These are phyloP conservation scores for Oryctolagus cuniculus DNA, from an alignment of 2,113 vertebrate species.

Conservation along the genomic window DNA sequence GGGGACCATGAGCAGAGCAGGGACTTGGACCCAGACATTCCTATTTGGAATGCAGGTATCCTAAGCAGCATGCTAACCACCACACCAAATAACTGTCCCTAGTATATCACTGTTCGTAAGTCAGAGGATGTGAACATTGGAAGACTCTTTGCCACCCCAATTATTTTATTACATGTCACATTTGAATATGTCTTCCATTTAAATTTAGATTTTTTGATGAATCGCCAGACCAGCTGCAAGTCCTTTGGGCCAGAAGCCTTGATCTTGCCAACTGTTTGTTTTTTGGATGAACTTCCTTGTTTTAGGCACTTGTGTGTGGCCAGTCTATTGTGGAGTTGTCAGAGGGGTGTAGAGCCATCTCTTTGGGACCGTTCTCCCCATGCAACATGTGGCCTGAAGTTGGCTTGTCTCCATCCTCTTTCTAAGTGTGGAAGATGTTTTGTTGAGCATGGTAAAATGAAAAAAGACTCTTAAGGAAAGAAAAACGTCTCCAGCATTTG, in stretches of 20 bases:
- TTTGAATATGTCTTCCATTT: slow-evolving; percentile 75
- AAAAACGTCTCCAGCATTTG: slow-evolving; percentile 18
- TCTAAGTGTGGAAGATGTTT: slow-evolving; percentile 69
- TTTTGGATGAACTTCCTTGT: slow-evolving; percentile 78
- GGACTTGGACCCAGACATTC: no score
- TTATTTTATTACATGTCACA: slow-evolving; percentile 75
- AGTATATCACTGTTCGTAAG: background rate
- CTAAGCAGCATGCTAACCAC: no score
- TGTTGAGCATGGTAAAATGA: slow-evolving; percentile 58
- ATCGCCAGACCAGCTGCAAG: slow-evolving; percentile 80
- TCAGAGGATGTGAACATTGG: slow-evolving; percentile 22
- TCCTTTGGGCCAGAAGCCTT: slow-evolving; percentile 72
- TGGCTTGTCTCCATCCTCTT: slow-evolving; percentile 67
- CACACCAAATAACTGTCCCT: no score
- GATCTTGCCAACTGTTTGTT: slow-evolving; percentile 77
- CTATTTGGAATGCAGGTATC: no score
- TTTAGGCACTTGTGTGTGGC: slow-evolving; percentile 51
- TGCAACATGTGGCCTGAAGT: slow-evolving; percentile 57
- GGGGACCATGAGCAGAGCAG: no score
- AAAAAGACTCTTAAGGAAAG: slow-evolving; percentile 20
- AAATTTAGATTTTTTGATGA: slow-evolving; percentile 81
- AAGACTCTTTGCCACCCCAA: slow-evolving; percentile 46
- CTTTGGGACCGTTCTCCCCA: slow-evolving; percentile 1
- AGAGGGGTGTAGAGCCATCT: slow-evolving; percentile 32
- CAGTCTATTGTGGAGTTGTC: slow-evolving; percentile 64